Conservation (phyloP, 2,797 vertebrate genomes). For the Alca torda region DNA sequence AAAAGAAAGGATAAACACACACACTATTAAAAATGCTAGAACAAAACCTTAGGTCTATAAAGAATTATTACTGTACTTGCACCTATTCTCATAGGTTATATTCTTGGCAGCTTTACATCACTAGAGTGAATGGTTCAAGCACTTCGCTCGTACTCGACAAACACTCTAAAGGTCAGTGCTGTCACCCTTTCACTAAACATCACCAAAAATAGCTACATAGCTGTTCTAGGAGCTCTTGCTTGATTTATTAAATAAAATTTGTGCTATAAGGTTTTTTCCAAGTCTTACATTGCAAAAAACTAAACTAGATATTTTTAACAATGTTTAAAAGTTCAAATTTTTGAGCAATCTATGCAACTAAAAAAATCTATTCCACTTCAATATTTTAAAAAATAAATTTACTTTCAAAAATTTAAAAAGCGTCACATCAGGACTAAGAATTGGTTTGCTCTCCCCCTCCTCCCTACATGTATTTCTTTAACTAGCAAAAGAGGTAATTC, state of each 20-base stretch:
- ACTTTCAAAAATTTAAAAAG: neutral
- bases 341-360: neutral
- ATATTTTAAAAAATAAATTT: neutral
- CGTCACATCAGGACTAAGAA: neutral
- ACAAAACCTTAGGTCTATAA: constrained; percentile 42
- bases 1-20: constrained; percentile 24
- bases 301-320: neutral
- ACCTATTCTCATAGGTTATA: constrained; percentile 56
- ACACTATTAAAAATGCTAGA: constrained; percentile 28
- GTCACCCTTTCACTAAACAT: constrained; percentile 53
- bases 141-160: neutral
- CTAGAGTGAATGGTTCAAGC: constrained; percentile 34
- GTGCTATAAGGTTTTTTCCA: neutral
- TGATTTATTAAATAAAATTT: constrained; percentile 36
- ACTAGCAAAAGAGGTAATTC: neutral
- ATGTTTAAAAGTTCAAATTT: neutral
- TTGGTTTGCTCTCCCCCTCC: neutral
- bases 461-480: neutral
- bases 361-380: neutral
- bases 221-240: constrained; percentile 1
- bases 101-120: constrained; percentile 61
- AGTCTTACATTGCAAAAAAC: neutral
- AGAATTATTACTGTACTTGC: constrained; percentile 48
- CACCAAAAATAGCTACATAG: constrained; percentile 51
- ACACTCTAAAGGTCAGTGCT: constrained; percentile 65